Conservation (phyloP, 2,113 vertebrate species). For the Charadrius vociferus region DNA sequence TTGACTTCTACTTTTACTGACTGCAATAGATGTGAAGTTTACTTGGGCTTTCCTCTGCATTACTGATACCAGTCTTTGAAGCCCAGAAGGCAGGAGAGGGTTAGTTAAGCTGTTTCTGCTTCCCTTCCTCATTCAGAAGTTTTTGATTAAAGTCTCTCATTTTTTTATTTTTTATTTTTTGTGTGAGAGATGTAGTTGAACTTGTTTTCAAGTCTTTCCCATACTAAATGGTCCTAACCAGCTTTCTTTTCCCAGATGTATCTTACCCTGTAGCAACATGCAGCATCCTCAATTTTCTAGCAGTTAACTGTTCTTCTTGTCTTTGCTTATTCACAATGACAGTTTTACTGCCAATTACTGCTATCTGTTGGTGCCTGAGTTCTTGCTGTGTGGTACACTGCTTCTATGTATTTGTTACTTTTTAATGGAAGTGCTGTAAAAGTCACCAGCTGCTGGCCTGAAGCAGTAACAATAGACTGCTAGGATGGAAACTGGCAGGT, state of each 20-base stretch:
- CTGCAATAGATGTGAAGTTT: not conserved
- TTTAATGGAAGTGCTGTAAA: not conserved
- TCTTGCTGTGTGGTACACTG: not conserved
- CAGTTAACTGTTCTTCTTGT: not conserved
- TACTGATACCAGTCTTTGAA: not conserved
- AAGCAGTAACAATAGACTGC: not conserved
- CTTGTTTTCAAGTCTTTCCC: not conserved
- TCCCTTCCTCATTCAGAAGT: not conserved
- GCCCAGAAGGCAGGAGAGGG: not conserved
- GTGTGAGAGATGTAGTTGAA: not conserved
- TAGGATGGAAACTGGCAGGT: not conserved
- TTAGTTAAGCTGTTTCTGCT: not conserved
- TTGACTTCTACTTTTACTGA: not conserved
- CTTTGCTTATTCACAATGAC: not conserved
- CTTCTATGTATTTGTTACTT: not conserved
- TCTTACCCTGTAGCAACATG: not conserved
- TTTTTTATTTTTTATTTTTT: not conserved
- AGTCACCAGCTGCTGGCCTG: not conserved
- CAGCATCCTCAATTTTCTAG: not conserved
- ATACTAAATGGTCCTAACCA: not conserved
- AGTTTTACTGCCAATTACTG: not conserved
- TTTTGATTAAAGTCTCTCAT: not conserved
- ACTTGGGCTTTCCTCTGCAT: not conserved
- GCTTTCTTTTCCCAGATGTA: not conserved
- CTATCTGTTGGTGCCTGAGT: not conserved